Evolutionary conservation across 2,888 invertebrate genomes (phyloP).

Genomic region (Orthonevra nobilis): DNA sequence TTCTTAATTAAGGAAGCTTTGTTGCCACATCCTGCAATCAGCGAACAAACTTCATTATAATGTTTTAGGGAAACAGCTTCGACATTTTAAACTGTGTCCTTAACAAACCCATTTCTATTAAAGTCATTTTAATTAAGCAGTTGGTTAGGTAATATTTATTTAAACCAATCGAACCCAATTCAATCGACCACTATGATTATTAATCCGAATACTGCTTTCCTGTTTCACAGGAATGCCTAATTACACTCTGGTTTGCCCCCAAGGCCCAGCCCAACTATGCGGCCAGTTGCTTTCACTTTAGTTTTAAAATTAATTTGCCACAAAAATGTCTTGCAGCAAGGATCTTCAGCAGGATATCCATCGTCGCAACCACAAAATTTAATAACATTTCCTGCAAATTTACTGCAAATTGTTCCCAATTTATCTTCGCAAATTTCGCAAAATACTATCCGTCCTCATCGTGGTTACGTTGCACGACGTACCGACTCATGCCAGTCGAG

Average conservation of each 20-base stretch:
- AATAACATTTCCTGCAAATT: constrained; percentile 6
- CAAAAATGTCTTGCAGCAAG: neutral
- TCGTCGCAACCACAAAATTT: constrained; percentile 4
- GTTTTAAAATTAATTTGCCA: constrained; percentile 1
- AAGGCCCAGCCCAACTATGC: neutral
- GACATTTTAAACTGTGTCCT: no score
- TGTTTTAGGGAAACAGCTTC: no score
- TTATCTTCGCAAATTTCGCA: neutral
- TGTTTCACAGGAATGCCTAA: constrained; percentile 11
- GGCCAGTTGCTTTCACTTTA: neutral
- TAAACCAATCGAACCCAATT: no score
- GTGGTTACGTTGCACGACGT: neutral
- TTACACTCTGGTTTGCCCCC: neutral
- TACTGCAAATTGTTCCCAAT: constrained; percentile 1
- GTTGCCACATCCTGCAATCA: no score
- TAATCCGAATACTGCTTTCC: constrained; percentile 19
- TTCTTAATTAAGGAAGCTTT: no score
- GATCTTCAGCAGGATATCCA: neutral
- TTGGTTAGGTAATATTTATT: no score
- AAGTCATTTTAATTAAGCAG: no score
- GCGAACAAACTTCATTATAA: no score
- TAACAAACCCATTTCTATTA: no score
- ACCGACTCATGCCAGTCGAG: neutral
- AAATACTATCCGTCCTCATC: neutral
- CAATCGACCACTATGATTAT: no score